Conservation (phyloP, 1,140 invertebrate genomes). For the Caerostris extrusa region DNA sequence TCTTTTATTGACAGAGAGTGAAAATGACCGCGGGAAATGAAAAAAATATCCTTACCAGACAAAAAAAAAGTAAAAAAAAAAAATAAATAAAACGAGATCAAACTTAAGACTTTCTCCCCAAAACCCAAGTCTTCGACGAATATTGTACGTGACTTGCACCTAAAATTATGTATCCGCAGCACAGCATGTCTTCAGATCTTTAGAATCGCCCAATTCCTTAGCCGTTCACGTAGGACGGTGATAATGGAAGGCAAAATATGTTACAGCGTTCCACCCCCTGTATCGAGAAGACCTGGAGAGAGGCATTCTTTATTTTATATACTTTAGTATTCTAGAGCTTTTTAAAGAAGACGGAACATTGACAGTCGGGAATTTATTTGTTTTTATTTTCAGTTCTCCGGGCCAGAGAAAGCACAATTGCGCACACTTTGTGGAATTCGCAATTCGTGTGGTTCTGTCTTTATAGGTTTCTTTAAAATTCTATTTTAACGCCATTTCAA, state of each 20-base stretch:
- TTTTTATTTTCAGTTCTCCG: constrained; percentile 28
- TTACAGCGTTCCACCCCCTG: background rate
- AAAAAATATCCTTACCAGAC: too few relatives aligned
- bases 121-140: constrained; percentile 32
- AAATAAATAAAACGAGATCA: too few relatives aligned
- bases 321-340: background rate
- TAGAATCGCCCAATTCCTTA: constrained; percentile 45
- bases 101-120: background rate
- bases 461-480: too few relatives aligned
- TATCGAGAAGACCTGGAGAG: too few relatives aligned
- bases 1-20: too few relatives aligned
- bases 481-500: too few relatives aligned
- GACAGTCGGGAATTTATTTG: constrained; percentile 27
- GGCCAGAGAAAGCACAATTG: background rate
- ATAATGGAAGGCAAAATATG: constrained; percentile 55
- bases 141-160: constrained; percentile 60
- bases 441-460: too few relatives aligned
- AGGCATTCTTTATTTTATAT: constrained; percentile 8
- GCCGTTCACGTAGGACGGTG: constrained; percentile 4
- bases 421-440: background rate
- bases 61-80: too few relatives aligned
- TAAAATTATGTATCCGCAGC: constrained; percentile 17
- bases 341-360: background rate
- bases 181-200: background rate
- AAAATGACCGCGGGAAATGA: too few relatives aligned